Evolutionary conservation across 2,113 vertebrate genomes (phyloP), one percentile per base, ranked within the genome.

Genomic region (Heloderma charlesbogerti): DNA sequence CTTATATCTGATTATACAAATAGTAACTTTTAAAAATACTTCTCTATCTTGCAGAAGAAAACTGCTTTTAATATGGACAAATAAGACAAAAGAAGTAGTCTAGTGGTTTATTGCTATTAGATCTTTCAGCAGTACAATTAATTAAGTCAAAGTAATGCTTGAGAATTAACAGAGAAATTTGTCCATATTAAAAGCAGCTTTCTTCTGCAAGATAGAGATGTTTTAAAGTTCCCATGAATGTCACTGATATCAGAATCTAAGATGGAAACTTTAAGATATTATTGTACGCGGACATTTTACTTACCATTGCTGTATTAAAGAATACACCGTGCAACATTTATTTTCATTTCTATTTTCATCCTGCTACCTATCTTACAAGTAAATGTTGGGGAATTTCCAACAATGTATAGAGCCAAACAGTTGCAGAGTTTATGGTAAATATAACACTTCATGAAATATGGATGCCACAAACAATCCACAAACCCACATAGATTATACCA

Each of bases 91-190:
- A 5, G 69, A 92, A 88, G 85, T 75, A 90, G 48, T 92, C 31
- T 86, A 90, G 90, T 71, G 86, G 60, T 88, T 20, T 92, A 90
- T 89, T 92, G 93, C 9, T 83, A 69, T 82, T 71, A 86, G 91
- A 69, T 37, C 87, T 13, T 31, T 87, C 92, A 92, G 92, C 85
- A 85, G 27, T n/a, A 22, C 81, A 60, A 67, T 90, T 89, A 92
- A 91, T 37, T 34, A 51, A n/a, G 79, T 69, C 22, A 89, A 80
- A 87, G 54, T 34, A 4, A 88, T 6, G 67, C 88, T 92, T 57
- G 66, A 94, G 90, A 29, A 37, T 43, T 89, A 86, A n/a, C 27
- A 43, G 71, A 74, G 57, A 89, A 93, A 95, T 60, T 89, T 80
- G 92, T 31, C 2, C 31, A 31, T 69, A 31, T 31, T 69, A 29